Evolutionary conservation across 2,797 vertebrate genomes (phyloP), one percentile per base, ranked within the genome.

Genomic region (Pempheris klunzingeri): DNA sequence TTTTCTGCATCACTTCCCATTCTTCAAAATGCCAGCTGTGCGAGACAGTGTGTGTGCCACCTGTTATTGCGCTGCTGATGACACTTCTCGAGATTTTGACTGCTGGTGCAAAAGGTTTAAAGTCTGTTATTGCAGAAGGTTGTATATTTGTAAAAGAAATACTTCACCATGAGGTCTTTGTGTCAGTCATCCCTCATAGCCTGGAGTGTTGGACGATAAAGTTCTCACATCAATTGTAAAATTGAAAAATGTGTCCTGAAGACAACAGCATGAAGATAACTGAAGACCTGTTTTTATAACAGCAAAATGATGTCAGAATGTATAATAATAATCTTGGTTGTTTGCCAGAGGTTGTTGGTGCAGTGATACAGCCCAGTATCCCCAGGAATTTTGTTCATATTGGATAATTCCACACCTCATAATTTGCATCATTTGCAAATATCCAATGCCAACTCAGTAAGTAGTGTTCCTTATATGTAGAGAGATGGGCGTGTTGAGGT

Each of bases 1-100:
- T 93, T 91, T 91, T 90, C 89, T 78, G 88, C 61, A 57, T 78
- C 83, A 87, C 83, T 88, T 85, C 60, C 57, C 74, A n/a, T 71
- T 84, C 59, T 70, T 61, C 63, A 71, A 71, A 72, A 80, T 77
- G 73, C 71, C 77, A 77, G 70, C 71, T 64, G 38, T 24, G 70
- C 15, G 28, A 36, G 34, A 39, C 9, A 34, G 47, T 0, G 54
- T 50, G 24, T 11, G 30, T 47, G 46, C 34, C 50, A 77, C 71
- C 76, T 87, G 80, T 79, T 81, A 87, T 83, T 75, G 60, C 69
- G 39, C 22, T 24, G 62, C 57, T 15, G 44, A 49, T 58, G 64
- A 75, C 61, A 62, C 80, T 78, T 64, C 49, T 68, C 38, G 38
- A 47, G 59, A 70, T 82, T 63, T 81, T 55, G 20, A 85, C 50